These are phyloP conservation scores for Lumbricus terrestris DNA, from an alignment of 2,888 invertebrate genomes.

Conservation along the genomic window DNA sequence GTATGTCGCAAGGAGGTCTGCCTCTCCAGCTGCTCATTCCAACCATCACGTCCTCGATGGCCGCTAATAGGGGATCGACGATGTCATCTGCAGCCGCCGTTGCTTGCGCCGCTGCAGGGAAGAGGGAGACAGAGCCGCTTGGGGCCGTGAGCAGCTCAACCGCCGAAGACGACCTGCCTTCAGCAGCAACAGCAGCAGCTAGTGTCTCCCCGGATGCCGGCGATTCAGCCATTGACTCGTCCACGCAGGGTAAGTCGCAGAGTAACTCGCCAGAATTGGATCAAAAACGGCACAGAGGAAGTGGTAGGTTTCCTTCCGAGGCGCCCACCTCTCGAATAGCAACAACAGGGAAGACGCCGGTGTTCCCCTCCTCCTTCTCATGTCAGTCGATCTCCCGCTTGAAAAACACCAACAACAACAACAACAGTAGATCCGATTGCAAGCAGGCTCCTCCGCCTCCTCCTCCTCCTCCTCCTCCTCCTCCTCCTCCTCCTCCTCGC, in stretches of 20 bases:
- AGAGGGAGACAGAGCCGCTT: neutral
- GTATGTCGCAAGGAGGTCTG: neutral
- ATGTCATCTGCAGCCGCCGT: neutral
- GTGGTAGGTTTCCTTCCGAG: neutral
- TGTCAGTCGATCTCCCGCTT: neutral
- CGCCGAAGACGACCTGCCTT: neutral
- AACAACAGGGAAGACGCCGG: neutral
- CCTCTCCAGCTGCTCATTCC: conserved; percentile 13
- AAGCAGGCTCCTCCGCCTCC: too few species aligned
- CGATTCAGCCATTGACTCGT: neutral
- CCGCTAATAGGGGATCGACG: neutral
- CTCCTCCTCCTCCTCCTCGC: too few species aligned
- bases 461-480: too few species aligned
- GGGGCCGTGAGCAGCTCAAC: neutral
- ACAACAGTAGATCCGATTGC: neutral
- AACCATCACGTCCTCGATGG: neutral
- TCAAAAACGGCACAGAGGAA: neutral
- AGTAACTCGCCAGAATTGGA: neutral
- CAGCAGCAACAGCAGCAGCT: neutral
- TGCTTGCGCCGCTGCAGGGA: neutral
- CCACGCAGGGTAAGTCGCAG: neutral
- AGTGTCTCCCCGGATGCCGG: neutral
- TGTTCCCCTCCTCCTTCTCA: neutral
- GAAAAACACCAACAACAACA: neutral
- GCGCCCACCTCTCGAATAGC: neutral